Base-by-base conservation (phyloP, 2,888 invertebrate species). In the Itoplectis maculator region DNA sequence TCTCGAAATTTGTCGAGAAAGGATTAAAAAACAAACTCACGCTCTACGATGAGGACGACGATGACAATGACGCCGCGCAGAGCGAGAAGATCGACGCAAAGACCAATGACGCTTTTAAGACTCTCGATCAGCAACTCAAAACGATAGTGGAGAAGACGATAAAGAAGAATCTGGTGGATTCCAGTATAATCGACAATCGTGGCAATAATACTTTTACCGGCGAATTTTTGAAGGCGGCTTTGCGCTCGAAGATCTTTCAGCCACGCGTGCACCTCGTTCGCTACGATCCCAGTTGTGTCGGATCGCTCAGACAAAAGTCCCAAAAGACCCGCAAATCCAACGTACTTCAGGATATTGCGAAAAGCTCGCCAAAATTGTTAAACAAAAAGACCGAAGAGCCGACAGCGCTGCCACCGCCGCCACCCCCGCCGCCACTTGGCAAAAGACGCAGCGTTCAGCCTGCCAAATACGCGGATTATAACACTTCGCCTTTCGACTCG, bases 61-160 rank as follows among this genome's bases (percentile, higher is more conserved):
- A 29, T 5, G 29, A 29, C 29, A 5, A 29, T 5, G 29, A 29
- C 29, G 29, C 29, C n/a, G n/a, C 45, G 79, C 2, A 83, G 68
- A 13, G 8, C 3, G 7, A 73, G 49, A 18, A 77, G 40, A 15
- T 23, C 65, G 40, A 61, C 23, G n/a, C 18, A 45, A 11, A n/a
- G 2, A 13, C 35, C 6, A 88, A 86, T 23, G 86, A 87, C 63
- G 82, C 87, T 2, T 86, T 83, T 35, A 79, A 85, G 42, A 87
- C 88, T 2, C 82, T 93, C 13, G 89, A 92, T 37, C 86, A 89
- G 8, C 91, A 91, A 37, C 66, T 93, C 8, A 92, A 91, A 45
- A 85, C 63, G 5, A 91, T 92, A 40, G 87, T 93, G 6, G 91
- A 90, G 40, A 91, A 89, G 11, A 87, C 92, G 0, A 89, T 93